A percentile compares a stretch with the other conserved stretches of the same genome.
phyloP scores from a whole-genome alignment of 1,140 invertebrate genomes.

The Trachymyrmex septentrionalis region DNA sequence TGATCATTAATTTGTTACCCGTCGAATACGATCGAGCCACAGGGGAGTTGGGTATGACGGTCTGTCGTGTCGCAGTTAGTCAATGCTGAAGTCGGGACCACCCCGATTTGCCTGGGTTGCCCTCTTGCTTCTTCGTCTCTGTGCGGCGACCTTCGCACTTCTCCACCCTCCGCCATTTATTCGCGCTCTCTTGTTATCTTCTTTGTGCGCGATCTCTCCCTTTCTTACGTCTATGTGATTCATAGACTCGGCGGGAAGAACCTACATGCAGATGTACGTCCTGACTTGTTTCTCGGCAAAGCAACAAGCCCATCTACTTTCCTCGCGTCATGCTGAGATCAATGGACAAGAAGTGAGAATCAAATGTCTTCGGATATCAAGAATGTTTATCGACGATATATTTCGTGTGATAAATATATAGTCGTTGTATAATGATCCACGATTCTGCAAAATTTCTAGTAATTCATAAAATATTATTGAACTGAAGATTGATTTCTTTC shows the following conservation, averaged over 20 bases:
- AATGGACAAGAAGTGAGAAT: constrained; percentile 36
- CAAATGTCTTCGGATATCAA: neutral
- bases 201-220: constrained; percentile 52
- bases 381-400: neutral
- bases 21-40: constrained; percentile 77
- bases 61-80: constrained; percentile 82
- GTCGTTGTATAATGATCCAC: neutral
- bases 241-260: constrained; percentile 67
- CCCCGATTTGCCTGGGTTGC: constrained; percentile 73
- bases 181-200: constrained; percentile 54
- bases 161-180: constrained; percentile 19
- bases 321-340: constrained; percentile 52
- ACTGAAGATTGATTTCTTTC: too few species aligned
- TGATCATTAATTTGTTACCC: constrained; percentile 80
- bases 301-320: constrained; percentile 48
- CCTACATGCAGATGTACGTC: constrained; percentile 59
- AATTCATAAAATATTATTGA: too few species aligned
- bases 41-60: constrained; percentile 79
- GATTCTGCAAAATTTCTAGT: too few species aligned
- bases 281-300: constrained; percentile 4
- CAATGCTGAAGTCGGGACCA: constrained; percentile 78
- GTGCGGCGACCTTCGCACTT: constrained; percentile 64
- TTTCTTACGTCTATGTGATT: constrained; percentile 68
- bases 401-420: neutral
- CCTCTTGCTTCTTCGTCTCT: constrained; percentile 50